These are phyloP conservation scores for Lepilemur ruficaudatus DNA, from an alignment of 2,797 vertebrate species.

Conservation along the genomic window DNA sequence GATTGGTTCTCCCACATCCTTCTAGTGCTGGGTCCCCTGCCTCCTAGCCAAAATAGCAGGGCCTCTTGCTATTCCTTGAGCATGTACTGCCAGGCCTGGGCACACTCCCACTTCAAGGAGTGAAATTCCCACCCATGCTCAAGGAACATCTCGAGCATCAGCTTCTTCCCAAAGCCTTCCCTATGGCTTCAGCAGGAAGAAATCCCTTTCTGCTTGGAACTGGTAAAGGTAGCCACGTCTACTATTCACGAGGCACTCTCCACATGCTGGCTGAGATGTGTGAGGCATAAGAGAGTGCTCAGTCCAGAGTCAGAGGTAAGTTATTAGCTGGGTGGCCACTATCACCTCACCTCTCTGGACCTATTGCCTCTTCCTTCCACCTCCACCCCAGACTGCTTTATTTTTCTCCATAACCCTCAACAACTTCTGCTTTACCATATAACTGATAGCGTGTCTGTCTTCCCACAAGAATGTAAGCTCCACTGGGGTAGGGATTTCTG, in stretches of 20 bases:
- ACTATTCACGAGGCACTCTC: neutral
- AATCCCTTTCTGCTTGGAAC: neutral
- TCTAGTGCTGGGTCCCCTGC: neutral
- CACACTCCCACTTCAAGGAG: neutral
- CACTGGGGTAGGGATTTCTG: neutral
- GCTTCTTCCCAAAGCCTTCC: neutral
- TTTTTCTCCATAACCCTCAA: neutral
- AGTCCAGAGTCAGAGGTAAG: neutral
- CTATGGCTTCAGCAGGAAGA: neutral
- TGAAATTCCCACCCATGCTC: neutral
- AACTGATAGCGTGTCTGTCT: neutral
- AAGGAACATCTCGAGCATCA: neutral
- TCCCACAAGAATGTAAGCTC: neutral
- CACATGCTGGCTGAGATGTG: neutral
- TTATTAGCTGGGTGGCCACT: neutral
- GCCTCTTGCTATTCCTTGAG: neutral
- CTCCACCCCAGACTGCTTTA: no score
- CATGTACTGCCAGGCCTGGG: neutral
- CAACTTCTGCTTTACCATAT: neutral
- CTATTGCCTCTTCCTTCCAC: neutral
- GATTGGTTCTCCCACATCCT: neutral
- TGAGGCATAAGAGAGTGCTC: neutral
- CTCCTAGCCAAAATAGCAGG: neutral
- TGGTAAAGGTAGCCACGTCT: neutral
- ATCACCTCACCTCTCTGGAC: neutral